Base-by-base conservation (phyloP, 37 sponge, comb jelly and placozoan genomes). In the Crambe crambe region DNA sequence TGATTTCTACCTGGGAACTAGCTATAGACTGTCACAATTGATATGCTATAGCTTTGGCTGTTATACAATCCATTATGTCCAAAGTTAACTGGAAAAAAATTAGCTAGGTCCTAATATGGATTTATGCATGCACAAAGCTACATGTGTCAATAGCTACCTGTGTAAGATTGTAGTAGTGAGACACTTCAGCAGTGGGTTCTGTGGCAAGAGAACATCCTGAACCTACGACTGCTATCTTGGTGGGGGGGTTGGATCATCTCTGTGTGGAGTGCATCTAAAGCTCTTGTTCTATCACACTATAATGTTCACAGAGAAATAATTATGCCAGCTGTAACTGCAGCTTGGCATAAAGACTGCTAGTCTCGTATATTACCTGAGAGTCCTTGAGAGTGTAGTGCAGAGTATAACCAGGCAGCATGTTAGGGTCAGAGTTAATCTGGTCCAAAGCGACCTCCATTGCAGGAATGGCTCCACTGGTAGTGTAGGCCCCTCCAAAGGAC, bases 401-500 rank as follows among this genome's bases (percentile, higher is more conserved):
- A 47, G 39, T 60, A 32, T 81, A 81, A 1, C 72, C 82, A 37
- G 72, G 60, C 8, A 72, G 60, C 39, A 81, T 5, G 56, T 81
- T 5, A 38, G 82, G 72, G 25, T 81, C 64, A 4, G 58, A 25
- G 44, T 79, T 79, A 2, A 79, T 79, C 54, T 43, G 80, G 43
- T 79, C 80, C 56, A 79, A 26, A 1, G 80, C 80, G 36, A 79
- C 54, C 44, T 79, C 69, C 43, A 79, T 43, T 17, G 67, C 80
- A 64, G 80, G 80, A 23, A 79, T 31, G 29, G 31, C 36, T 17
- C 68, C 68, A 25, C 68, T 66, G 69, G 69, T 79, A 44, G 35
- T 68, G 35, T 42, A 79, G 27, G 47, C 80, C 9, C 80, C 80
- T 43, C 80, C 80, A 67, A 79, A 79, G 35, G 80, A 79, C 80